Evolutionary conservation across 2,888 invertebrate genomes (phyloP).

Genomic region (Diloba caeruleocephala): DNA sequence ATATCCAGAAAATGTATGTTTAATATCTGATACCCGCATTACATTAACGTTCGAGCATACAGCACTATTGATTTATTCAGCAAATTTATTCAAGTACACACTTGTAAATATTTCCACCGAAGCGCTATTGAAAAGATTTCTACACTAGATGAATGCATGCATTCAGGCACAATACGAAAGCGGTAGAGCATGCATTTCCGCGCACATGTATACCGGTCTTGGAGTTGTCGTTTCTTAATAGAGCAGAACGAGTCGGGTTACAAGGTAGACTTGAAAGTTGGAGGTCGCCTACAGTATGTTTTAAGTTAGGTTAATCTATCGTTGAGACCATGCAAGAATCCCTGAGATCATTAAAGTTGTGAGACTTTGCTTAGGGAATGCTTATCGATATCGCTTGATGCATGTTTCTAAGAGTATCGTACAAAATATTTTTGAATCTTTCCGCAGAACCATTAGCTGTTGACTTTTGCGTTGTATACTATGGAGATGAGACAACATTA

Average conservation of each 20-base stretch:
- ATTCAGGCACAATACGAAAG: constrained; percentile 37
- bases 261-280: constrained; percentile 44
- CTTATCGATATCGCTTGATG: too few species aligned
- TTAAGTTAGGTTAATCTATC: neutral
- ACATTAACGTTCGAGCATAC: neutral
- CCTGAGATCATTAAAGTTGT: too few species aligned
- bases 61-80: neutral
- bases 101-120: constrained; percentile 1
- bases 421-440: too few species aligned
- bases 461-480: too few species aligned
- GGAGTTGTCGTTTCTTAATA: constrained; percentile 57
- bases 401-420: too few species aligned
- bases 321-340: neutral
- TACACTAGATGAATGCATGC: constrained; percentile 18
- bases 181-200: constrained; percentile 56
- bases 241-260: constrained; percentile 55
- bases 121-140: constrained; percentile 5
- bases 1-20: neutral
- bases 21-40: neutral
- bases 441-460: too few species aligned
- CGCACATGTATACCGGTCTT: constrained; percentile 53
- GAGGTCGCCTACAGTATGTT: constrained; percentile 29
- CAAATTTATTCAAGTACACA: constrained; percentile 10
- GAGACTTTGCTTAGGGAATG: too few species aligned
- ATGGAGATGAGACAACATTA: too few species aligned